These are phyloP conservation scores for Leptinotarsa lineolata DNA, from an alignment of 1,140 invertebrate genomes.

Conservation along the genomic window DNA sequence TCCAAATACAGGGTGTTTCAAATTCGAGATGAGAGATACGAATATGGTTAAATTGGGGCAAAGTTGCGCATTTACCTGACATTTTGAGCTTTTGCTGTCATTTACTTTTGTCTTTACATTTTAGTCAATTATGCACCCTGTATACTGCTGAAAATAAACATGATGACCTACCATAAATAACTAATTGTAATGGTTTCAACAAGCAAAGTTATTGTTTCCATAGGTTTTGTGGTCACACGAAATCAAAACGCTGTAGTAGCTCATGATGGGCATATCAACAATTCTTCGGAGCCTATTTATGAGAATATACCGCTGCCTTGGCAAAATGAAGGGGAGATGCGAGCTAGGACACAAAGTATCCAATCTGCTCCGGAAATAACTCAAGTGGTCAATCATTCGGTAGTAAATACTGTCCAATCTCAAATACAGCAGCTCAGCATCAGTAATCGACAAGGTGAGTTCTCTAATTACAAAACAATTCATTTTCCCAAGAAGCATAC, in stretches of 20 bases:
- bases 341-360: constrained; percentile 68
- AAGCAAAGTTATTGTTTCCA: not conserved
- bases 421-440: constrained; percentile 40
- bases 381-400: constrained; percentile 45
- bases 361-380: constrained; percentile 69
- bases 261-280: constrained; percentile 49
- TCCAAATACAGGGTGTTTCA: too few species aligned
- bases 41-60: too few species aligned
- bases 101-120: too few species aligned
- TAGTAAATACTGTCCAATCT: constrained; percentile 48
- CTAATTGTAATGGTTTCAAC: too few species aligned
- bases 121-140: too few species aligned
- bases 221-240: constrained; percentile 57
- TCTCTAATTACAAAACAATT: too few species aligned
- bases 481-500: too few species aligned
- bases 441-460: constrained; percentile 25
- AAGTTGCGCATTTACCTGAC: too few species aligned
- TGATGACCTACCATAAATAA: too few species aligned
- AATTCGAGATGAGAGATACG: too few species aligned
- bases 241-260: constrained; percentile 54
- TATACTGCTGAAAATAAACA: too few species aligned
- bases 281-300: constrained; percentile 73
- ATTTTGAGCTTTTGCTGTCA: too few species aligned
- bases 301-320: constrained; percentile 74
- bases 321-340: constrained; percentile 60